Evolutionary conservation across 1,140 invertebrate genomes (phyloP), one percentile per base, ranked within the genome.

Genomic region (Ericerus pela): DNA sequence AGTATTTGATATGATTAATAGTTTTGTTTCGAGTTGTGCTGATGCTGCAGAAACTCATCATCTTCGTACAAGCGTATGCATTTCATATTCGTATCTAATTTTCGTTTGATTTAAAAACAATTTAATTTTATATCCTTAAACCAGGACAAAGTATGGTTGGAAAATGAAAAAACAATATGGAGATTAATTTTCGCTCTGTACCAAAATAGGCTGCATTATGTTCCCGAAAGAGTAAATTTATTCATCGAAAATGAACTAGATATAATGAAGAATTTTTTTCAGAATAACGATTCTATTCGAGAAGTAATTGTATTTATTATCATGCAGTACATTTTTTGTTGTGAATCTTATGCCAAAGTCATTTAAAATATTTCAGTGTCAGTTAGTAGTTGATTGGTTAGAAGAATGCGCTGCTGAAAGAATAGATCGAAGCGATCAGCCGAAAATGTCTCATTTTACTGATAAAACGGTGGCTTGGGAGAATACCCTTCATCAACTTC

Each of bases 301-400:
- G 79, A 89, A 68, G 73, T 74, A 65, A 58, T 5, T 55, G 20
- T 27, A 33, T 26, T 41, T 1, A 38, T 14, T 59, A 11, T 58
- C 47, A 11, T 37, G 18, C 24, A 16, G 6, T 38, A 6, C 12
- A 55, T 8, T 22, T 14, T 3, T 22, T 30, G 47, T 43, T n/a
- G 22, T 55, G 5, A 51, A 18, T 5, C 18, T 14, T 41, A 55
- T 11, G 18, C 11, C 5, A 55, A 53, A 53, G 2, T 56, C 29
- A 10, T 36, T 28, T 30, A 53, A 51, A 29, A 33, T 55, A 22
- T 57, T 43, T 37, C 60, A 74, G 69, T 79, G 82, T 64, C 86
- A 92, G 68, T 67, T 92, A 43, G 80, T 96, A 29, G 81, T 95
- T 18, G 90, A 96, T 68, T 96, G 92, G 91, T 67, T 96, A 28